phyloP scores from a whole-genome alignment of 2,888 invertebrate genomes.

The Horisme vitalbata region DNA sequence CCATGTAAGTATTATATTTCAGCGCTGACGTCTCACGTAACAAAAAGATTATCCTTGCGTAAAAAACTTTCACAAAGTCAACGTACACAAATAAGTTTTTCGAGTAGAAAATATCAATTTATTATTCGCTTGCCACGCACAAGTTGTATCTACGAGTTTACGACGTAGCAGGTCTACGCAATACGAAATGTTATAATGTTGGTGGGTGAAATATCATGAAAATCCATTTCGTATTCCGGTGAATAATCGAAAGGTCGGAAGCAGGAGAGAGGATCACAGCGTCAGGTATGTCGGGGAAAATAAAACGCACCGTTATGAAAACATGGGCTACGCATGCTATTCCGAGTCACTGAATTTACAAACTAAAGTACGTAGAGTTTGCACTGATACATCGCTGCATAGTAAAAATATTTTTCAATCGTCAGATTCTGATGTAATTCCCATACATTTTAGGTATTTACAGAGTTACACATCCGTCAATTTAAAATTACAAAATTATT shows the following conservation, averaged over 20 bases:
- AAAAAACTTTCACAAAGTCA: slow-evolving; percentile 1
- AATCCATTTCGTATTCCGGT: slow-evolving; percentile 42
- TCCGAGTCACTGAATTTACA: slow-evolving; percentile 45
- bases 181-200: slow-evolving; percentile 43
- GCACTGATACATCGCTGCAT: too few species aligned
- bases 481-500: too few species aligned
- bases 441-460: too few species aligned
- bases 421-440: too few species aligned
- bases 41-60: slow-evolving; percentile 5
- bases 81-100: slow-evolving; percentile 5
- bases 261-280: slow-evolving; percentile 46
- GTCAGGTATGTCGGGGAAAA: slow-evolving; percentile 43
- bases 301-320: slow-evolving; percentile 45
- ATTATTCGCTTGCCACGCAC: slow-evolving; percentile 42
- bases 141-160: slow-evolving; percentile 30
- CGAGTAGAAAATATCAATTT: slow-evolving; percentile 34
- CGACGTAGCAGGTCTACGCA: slow-evolving; percentile 37
- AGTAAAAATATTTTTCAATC: too few species aligned
- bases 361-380: too few species aligned
- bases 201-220: slow-evolving; percentile 42
- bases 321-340: slow-evolving; percentile 41
- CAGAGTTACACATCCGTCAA: too few species aligned
- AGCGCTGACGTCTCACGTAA: background rate
- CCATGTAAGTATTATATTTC: background rate
- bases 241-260: slow-evolving; percentile 49